phyloP scores from a whole-genome alignment of 2,113 vertebrate genomes.

The Sinocyclocheilus anshuiensis region DNA sequence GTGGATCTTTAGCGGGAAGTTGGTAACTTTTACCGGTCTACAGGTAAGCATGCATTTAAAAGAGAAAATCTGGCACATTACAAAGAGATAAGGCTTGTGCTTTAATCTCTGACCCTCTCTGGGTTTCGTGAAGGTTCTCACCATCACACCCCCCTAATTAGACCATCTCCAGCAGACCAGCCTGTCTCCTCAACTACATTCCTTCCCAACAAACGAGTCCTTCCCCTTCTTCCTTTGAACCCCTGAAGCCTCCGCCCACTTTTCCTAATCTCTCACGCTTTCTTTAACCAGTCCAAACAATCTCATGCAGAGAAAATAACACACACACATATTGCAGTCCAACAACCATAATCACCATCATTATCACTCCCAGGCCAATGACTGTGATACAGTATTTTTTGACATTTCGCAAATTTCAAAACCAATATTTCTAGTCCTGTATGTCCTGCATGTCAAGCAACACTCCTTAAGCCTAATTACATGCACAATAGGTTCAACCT shows the following conservation, averaged over 20 bases:
- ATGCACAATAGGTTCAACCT: neutral
- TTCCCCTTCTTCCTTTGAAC: constrained; percentile 74
- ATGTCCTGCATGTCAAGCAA: neutral
- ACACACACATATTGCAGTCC: constrained; percentile 11
- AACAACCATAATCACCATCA: neutral
- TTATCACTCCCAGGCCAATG: neutral
- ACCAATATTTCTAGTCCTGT: neutral
- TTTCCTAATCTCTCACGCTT: constrained; percentile 74
- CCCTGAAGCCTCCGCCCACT: constrained; percentile 73
- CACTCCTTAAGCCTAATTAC: constrained; percentile 20
- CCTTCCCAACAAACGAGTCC: constrained; percentile 69
- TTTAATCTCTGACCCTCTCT: constrained; percentile 73
- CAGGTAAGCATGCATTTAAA: constrained; percentile 27
- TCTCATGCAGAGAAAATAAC: constrained; percentile 56
- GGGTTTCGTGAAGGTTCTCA: constrained; percentile 72
- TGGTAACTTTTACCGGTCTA: neutral
- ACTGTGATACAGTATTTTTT: neutral
- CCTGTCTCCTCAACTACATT: constrained; percentile 72
- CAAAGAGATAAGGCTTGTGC: constrained; percentile 56
- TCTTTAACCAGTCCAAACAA: constrained; percentile 75
- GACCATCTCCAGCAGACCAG: constrained; percentile 75
- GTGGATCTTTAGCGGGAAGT: neutral
- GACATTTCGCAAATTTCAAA: neutral
- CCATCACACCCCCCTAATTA: constrained; percentile 77
- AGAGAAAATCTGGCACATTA: constrained; percentile 52